Conservation (phyloP, 1,140 invertebrate species). For the Drosophila paulistorum region DNA sequence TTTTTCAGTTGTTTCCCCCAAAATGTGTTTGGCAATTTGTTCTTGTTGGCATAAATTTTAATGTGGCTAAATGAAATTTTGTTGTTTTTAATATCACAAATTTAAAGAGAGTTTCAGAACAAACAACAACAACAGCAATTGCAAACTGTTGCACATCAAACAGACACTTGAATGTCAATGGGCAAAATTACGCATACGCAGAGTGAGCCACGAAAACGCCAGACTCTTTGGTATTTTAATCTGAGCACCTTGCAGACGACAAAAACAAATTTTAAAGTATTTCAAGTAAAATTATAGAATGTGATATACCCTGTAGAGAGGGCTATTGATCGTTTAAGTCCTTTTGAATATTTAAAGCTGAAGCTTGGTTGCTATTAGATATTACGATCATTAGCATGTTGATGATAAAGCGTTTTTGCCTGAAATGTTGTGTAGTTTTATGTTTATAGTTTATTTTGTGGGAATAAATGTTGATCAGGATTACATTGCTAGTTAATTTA, state of each 20-base stretch:
- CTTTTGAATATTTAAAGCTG: no score
- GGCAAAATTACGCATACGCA: constrained; percentile 57
- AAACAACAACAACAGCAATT: constrained; percentile 51
- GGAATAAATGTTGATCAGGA: no score
- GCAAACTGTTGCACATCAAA: constrained; percentile 74
- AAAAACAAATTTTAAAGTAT: neutral
- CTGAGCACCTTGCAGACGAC: constrained; percentile 29
- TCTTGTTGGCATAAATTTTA: constrained; percentile 42
- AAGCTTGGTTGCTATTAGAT: no score
- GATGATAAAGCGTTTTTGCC: no score
- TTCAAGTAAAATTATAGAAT: neutral
- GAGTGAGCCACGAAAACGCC: constrained; percentile 44
- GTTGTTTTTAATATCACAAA: constrained; percentile 60
- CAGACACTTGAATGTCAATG: constrained; percentile 61
- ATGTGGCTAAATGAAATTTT: constrained; percentile 53
- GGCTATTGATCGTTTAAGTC: no score
- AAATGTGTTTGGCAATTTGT: constrained; percentile 38
- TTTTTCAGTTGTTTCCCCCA: constrained; percentile 1
- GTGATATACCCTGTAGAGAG: neutral
- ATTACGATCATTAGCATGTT: no score
- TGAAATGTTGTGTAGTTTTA: no score
- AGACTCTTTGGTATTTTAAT: constrained; percentile 66
- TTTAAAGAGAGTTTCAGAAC: constrained; percentile 47
- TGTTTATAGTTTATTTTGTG: no score
- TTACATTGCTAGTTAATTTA: no score